These are phyloP conservation scores for Periophthalmus modestus DNA, from an alignment of 2,113 vertebrate genomes.

Conservation along the genomic window DNA sequence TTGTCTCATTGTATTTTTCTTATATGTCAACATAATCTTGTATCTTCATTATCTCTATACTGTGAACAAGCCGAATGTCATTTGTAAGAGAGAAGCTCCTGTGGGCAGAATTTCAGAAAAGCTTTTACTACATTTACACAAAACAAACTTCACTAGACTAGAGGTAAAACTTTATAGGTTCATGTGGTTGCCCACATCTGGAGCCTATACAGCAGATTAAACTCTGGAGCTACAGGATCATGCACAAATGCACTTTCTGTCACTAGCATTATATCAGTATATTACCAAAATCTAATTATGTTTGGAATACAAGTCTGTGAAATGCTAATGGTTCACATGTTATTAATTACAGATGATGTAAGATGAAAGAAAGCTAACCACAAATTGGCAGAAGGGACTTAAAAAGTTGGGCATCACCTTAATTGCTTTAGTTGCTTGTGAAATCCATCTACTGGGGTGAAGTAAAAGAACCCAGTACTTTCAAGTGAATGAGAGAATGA, in stretches of 20 bases:
- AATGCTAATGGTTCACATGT: not conserved
- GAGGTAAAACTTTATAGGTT: constrained; percentile 7
- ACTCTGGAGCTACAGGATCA: constrained; percentile 21
- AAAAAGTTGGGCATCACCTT: not conserved
- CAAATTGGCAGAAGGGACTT: not conserved
- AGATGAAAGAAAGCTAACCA: not conserved
- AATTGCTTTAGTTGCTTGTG: not conserved
- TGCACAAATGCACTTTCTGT: constrained; percentile 24
- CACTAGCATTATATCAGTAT: not conserved
- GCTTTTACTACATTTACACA: constrained; percentile 20
- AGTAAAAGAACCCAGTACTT: not conserved
- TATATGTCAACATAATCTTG: constrained; percentile 30
- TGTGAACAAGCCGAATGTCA: not conserved
- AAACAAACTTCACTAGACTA: constrained; percentile 16
- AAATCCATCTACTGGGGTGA: not conserved
- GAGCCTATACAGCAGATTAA: not conserved
- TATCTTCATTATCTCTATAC: not conserved
- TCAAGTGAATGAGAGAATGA: too few relatives aligned
- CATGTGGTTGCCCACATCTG: constrained; percentile 26
- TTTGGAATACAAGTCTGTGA: not conserved
- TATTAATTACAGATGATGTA: not conserved
- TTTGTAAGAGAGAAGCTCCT: not conserved
- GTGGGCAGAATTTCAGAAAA: constrained; percentile 13
- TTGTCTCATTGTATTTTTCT: constrained; percentile 28
- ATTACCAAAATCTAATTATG: not conserved